Base-by-base conservation (phyloP, 2,113 vertebrate genomes). In the Erythrocercus mccallii region DNA sequence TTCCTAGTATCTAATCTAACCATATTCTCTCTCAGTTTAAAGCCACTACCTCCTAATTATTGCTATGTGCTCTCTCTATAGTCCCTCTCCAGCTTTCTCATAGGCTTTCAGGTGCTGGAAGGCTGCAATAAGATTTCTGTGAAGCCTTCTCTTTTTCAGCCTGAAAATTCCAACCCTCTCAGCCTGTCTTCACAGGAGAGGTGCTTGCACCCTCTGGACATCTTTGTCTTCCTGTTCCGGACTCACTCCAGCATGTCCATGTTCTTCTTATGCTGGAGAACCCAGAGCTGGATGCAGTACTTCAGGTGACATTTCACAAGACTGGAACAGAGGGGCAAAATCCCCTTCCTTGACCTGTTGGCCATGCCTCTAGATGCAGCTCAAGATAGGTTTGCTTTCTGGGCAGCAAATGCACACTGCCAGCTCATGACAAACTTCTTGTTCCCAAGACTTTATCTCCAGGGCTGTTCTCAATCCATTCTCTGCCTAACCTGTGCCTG, bases 201-300 rank as follows among this genome's bases (percentile, higher is more conserved):
- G 8, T 50, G 6, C 20, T 65, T 0, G 0, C 30, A 48, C 2
- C 1, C 20, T 28, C 79, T 66, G 51, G 20, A 25, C 11, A 35
- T 31, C 13, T 76, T 50, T 37, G 11, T 50, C 53, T 18, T 68
- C 61, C 44, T 50, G 3, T 48, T 66, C 25, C 23, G 30, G 60
- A 57, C 42, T 65, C 31, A 66, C 13, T 14, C 13, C 37, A 50
- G 31, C 31, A 35, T 5, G 20, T 21, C 35, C 22, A 27, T 10
- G 7, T 9, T 74, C 12, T 72, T 33, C 24, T 66, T 35, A 42
- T 35, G 16, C 15, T 50, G 31, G 21, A 58, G 31, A 37, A 66
- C 25, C 5, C 42, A 66, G 51, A 24, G 9, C 0, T 50, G 61
- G 31, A 58, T 21, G 37, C 16, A 42, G 16, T 57, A 42, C 7